Percentiles rank a stretch among this genome's conserved stretches.
Evolutionary conservation across 2,797 vertebrate genomes (phyloP).

Genomic region (Pygocentrus nattereri): DNA sequence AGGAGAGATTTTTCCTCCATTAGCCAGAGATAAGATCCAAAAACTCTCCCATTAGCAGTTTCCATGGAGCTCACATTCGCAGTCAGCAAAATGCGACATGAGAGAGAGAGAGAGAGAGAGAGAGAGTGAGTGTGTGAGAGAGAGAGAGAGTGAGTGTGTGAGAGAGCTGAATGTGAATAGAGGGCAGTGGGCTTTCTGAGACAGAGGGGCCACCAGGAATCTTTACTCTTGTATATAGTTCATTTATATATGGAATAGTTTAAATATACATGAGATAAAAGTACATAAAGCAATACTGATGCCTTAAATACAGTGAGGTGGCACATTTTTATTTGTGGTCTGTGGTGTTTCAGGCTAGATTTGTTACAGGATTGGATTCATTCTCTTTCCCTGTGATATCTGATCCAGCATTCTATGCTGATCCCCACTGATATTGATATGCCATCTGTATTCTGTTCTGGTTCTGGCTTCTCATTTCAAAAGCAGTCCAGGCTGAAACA

Average conservation of each 20-base stretch:
- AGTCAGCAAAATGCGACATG: constrained; percentile 60
- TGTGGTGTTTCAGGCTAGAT: too few relatives aligned
- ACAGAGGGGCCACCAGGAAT: constrained; percentile 33
- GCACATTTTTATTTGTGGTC: too few relatives aligned
- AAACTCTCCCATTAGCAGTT: constrained; percentile 66
- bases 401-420: too few relatives aligned
- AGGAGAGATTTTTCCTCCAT: constrained; percentile 47
- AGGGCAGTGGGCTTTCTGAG: constrained; percentile 21
- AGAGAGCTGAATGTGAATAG: constrained; percentile 45
- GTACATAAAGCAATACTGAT: constrained; percentile 29
- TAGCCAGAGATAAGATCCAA: constrained; percentile 61
- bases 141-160: constrained; percentile 35
- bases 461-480: too few relatives aligned
- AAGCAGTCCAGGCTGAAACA: too few relatives aligned
- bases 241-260: constrained; percentile 7
- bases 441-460: too few relatives aligned
- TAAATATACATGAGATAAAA: constrained; percentile 14
- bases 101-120: constrained; percentile 20
- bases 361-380: too few relatives aligned
- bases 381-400: too few relatives aligned
- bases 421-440: too few relatives aligned
- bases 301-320: neutral
- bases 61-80: constrained; percentile 63
- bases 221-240: constrained; percentile 26
- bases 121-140: constrained; percentile 30